These are phyloP conservation scores for Notarius lentiginosus DNA, from an alignment of 2,113 vertebrate species.

Conservation along the genomic window DNA sequence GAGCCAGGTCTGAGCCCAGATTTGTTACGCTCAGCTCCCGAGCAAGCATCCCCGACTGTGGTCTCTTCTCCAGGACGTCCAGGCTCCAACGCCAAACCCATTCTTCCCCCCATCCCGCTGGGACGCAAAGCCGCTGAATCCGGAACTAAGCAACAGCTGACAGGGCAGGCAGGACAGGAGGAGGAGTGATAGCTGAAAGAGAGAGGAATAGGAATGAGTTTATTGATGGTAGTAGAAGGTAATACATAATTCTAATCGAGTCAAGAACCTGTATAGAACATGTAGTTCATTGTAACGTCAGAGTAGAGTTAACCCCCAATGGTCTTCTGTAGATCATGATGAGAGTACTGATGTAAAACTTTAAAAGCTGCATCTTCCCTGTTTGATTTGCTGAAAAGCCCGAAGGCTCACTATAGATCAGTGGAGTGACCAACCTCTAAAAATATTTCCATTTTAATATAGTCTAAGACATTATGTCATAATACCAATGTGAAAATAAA, in stretches of 20 bases:
- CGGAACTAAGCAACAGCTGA: slow-evolving; percentile 2
- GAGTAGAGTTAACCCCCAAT: background rate
- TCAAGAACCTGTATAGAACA: background rate
- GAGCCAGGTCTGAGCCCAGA: slow-evolving; percentile 48
- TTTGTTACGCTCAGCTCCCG: slow-evolving; percentile 29
- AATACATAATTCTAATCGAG: background rate
- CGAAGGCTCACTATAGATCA: slow-evolving; percentile 46
- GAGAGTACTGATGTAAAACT: background rate
- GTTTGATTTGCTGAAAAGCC: background rate
- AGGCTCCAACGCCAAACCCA: slow-evolving; percentile 71
- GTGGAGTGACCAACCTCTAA: slow-evolving; percentile 38
- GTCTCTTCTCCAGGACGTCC: slow-evolving; percentile 55
- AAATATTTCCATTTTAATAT: background rate
- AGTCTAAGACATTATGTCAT: background rate
- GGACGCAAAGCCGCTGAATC: slow-evolving; percentile 64
- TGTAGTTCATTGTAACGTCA: background rate
- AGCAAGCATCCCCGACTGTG: background rate
- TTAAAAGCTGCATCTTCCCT: background rate
- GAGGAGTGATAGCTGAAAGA: background rate
- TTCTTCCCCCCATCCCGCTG: slow-evolving; percentile 82
- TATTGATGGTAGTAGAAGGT: background rate
- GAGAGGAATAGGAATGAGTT: background rate
- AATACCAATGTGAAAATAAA: background rate
- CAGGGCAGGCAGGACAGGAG: slow-evolving; percentile 26
- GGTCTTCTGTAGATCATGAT: background rate